Evolutionary conservation across 2,797 vertebrate species (phyloP).

Genomic region (Pagetopsis macropterus): DNA sequence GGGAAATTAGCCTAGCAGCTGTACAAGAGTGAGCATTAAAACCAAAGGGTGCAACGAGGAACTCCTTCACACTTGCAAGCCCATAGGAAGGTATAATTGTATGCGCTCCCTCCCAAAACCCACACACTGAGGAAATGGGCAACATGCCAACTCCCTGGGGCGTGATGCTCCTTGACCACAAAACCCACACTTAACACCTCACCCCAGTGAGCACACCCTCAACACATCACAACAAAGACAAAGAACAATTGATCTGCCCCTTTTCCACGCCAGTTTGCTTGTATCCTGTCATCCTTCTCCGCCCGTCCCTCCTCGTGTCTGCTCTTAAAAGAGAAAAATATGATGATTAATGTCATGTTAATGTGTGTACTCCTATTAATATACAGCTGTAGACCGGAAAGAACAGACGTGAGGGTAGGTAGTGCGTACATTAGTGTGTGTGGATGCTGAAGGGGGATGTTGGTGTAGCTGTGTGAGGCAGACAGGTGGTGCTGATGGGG

Average conservation of each 20-base stretch:
- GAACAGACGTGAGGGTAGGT: constrained; percentile 79
- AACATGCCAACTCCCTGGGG: constrained; percentile 49
- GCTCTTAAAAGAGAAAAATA: constrained; percentile 80
- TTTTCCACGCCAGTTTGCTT: constrained; percentile 5
- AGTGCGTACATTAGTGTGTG: constrained; percentile 58
- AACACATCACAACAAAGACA: constrained; percentile 77
- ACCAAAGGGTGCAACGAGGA: not conserved
- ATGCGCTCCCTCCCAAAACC: constrained; percentile 11
- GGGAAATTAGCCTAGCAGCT: not conserved
- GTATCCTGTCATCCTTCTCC: constrained; percentile 30
- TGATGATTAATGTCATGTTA: constrained; percentile 94
- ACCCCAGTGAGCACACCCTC: constrained; percentile 58
- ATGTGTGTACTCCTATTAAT: constrained; percentile 91
- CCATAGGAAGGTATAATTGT: constrained; percentile 3
- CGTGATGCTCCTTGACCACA: constrained; percentile 48
- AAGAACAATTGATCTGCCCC: constrained; percentile 26
- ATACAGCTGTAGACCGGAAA: constrained; percentile 86
- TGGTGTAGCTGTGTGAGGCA: constrained; percentile 80
- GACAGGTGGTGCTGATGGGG: constrained; percentile 93
- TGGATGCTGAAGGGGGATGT: constrained; percentile 27
- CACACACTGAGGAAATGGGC: constrained; percentile 30
- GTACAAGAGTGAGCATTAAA: not conserved
- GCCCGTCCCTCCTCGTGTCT: constrained; percentile 45
- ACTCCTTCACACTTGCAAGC: constrained; percentile 19
- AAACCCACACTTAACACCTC: constrained; percentile 67